These are phyloP conservation scores for Neoarius graeffei DNA, from an alignment of 2,113 vertebrate species.

Conservation along the genomic window DNA sequence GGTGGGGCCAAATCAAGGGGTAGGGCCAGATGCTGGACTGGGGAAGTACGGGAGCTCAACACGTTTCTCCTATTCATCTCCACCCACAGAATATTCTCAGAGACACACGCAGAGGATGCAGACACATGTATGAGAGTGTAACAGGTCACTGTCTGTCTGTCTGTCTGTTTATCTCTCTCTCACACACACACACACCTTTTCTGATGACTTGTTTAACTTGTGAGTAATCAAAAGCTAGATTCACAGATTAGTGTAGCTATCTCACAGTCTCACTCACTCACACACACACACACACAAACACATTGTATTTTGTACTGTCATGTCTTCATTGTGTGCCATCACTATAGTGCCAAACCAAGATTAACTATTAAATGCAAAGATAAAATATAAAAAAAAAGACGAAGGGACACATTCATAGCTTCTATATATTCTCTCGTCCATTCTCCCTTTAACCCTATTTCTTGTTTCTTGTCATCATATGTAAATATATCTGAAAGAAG, in stretches of 20 bases:
- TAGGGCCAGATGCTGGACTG: slow-evolving; percentile 64
- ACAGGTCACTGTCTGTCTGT: background rate
- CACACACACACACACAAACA: slow-evolving; percentile 25
- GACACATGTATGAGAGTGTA: slow-evolving; percentile 85
- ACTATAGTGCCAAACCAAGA: slow-evolving; percentile 37
- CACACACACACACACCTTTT: slow-evolving; percentile 26
- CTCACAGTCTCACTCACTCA: slow-evolving; percentile 13
- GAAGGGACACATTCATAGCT: background rate
- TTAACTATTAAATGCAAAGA: background rate
- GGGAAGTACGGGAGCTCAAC: slow-evolving; percentile 83
- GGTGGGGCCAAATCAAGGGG: slow-evolving; percentile 45
- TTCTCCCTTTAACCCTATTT: background rate
- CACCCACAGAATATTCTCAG: slow-evolving; percentile 90
- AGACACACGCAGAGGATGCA: slow-evolving; percentile 97
- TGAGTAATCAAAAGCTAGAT: slow-evolving; percentile 22
- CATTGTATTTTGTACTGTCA: slow-evolving; percentile 26
- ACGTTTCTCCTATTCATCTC: slow-evolving; percentile 89
- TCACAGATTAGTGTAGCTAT: slow-evolving; percentile 14
- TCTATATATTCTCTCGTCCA: background rate
- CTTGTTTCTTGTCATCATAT: slow-evolving; percentile 22
- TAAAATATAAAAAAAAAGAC: background rate
- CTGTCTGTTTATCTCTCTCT: too few relatives aligned
- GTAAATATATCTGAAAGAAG: slow-evolving; percentile 39
- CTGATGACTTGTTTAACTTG: background rate
- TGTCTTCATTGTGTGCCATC: slow-evolving; percentile 39